Evolutionary conservation across 2,888 invertebrate species (phyloP).

Genomic region (Pherbina coryleti): DNA sequence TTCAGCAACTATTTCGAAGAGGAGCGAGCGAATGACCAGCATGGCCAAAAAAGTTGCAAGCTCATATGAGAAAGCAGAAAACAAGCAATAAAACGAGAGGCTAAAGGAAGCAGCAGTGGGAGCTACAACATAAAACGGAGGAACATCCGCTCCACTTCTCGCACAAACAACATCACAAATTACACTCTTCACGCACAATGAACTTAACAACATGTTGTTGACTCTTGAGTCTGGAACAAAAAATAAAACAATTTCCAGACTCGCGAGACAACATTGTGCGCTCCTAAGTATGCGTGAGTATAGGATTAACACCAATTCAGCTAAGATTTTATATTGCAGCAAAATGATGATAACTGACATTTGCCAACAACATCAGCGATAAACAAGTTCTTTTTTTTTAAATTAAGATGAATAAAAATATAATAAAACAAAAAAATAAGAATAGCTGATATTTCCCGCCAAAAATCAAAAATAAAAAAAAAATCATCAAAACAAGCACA

Average conservation of each 20-base stretch:
- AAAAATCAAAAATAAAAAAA: neutral
- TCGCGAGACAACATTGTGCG: no score
- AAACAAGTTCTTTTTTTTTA: no score
- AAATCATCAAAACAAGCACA: neutral
- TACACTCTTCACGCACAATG: neutral
- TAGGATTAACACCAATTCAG: no score
- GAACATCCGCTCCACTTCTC: neutral
- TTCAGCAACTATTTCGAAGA: constrained; percentile 12
- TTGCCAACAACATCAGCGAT: no score
- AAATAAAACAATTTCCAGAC: neutral
- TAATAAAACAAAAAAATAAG: neutral
- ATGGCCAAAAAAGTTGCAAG: neutral
- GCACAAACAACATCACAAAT: neutral
- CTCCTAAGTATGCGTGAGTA: no score
- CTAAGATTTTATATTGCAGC: no score
- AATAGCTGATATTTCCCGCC: neutral
- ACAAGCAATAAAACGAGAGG: neutral
- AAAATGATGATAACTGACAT: no score
- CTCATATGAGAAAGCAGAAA: neutral
- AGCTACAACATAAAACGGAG: neutral
- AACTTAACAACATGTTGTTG: neutral
- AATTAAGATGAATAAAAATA: neutral
- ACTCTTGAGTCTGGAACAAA: neutral
- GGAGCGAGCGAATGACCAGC: neutral
- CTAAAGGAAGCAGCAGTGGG: neutral